A percentile compares a stretch with the other conserved stretches of the same genome.
phyloP scores from a whole-genome alignment of 2,113 vertebrate genomes.

The Crotalus viridis region DNA sequence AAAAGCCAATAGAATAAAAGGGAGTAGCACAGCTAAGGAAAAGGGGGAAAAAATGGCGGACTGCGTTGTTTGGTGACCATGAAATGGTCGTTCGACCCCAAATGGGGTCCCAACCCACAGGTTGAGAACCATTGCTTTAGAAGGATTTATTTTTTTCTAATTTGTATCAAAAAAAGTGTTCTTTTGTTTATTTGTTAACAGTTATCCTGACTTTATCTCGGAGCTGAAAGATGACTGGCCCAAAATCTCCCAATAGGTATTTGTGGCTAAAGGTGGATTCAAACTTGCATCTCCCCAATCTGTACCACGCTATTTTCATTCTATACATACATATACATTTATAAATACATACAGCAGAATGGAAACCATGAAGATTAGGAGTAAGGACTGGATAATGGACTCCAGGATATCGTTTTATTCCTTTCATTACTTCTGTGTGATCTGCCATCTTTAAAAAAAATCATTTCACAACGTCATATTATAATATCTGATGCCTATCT shows the following conservation, averaged over 20 bases:
- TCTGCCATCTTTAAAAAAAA: constrained; percentile 87
- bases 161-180: background rate
- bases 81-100: too few relatives aligned
- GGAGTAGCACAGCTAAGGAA: too few relatives aligned
- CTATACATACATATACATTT: background rate
- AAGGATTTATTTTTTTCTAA: background rate
- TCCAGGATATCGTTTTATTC: constrained; percentile 80
- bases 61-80: too few relatives aligned
- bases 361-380: constrained; percentile 90
- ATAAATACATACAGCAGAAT: constrained; percentile 83
- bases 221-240: background rate
- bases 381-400: constrained; percentile 90
- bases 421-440: constrained; percentile 85
- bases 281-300: background rate
- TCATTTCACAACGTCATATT: constrained; percentile 12
- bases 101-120: too few relatives aligned
- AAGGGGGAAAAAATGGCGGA: too few relatives aligned
- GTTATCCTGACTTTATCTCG: background rate
- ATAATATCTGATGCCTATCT: background rate
- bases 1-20: too few relatives aligned
- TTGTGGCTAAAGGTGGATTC: background rate
- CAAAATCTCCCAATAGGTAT: background rate
- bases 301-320: background rate
- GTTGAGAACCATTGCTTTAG: too few relatives aligned
- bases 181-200: background rate